Conservation (phyloP, 2,888 invertebrate species). For the Megaustenia siamemsis region DNA sequence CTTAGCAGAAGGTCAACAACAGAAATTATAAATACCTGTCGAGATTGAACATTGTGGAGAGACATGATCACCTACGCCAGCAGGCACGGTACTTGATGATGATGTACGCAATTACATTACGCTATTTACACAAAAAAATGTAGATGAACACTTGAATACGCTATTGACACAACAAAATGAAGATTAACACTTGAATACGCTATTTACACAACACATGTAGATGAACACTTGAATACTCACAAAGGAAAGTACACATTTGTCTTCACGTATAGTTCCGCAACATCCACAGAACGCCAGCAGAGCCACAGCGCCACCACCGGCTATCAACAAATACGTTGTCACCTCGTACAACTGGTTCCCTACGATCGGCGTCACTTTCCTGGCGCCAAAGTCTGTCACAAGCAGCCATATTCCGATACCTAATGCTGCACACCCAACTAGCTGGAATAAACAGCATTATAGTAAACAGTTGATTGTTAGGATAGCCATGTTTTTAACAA, state of each 20-base stretch:
- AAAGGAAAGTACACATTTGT: conserved; percentile 75
- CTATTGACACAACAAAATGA: too few relatives aligned
- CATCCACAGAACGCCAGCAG: conserved; percentile 76
- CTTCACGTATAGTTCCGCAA: conserved; percentile 75
- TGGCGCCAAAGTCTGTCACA: conserved; percentile 74
- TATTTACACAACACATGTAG: too few relatives aligned
- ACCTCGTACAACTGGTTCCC: conserved; percentile 73
- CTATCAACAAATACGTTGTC: conserved; percentile 73
- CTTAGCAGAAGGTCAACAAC: too few relatives aligned
- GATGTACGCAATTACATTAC: too few relatives aligned
- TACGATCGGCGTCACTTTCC: conserved; percentile 74
- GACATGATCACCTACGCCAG: too few relatives aligned
- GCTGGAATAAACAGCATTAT: conserved; percentile 64
- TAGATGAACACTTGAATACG: too few relatives aligned
- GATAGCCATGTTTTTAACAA: not conserved
- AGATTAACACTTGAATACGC: too few relatives aligned
- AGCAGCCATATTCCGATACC: conserved; percentile 75
- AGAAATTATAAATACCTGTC: too few relatives aligned
- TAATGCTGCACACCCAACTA: conserved; percentile 71
- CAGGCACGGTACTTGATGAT: too few relatives aligned
- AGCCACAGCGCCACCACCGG: conserved; percentile 74
- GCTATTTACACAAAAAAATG: too few relatives aligned
- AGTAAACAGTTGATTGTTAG: not conserved
- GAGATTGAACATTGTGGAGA: too few relatives aligned
- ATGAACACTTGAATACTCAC: conserved; percentile 70